Evolutionary conservation across 2,113 vertebrate genomes (phyloP).

Genomic region (Syngnathus scovelli): DNA sequence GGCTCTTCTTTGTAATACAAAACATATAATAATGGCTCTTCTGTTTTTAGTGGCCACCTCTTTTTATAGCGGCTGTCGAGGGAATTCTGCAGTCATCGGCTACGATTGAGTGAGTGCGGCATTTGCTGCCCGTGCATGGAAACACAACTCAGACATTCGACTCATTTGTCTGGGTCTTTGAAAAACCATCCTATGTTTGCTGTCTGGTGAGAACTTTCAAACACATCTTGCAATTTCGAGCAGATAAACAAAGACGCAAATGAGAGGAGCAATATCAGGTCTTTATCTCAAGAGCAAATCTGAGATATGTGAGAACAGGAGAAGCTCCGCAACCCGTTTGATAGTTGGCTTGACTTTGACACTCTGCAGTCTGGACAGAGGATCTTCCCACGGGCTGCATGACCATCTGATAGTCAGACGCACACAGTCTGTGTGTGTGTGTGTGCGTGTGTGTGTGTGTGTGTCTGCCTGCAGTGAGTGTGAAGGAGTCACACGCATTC

Average conservation of each 20-base stretch:
- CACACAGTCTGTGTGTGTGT: not conserved
- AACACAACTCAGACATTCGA: not conserved
- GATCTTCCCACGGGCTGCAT: constrained; percentile 62
- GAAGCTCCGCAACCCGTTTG: constrained; percentile 29
- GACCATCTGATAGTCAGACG: constrained; percentile 32
- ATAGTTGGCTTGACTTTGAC: constrained; percentile 49
- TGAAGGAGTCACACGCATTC: constrained; percentile 63
- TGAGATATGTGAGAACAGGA: not conserved
- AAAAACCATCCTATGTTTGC: not conserved
- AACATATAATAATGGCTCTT: not conserved
- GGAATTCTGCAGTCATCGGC: not conserved
- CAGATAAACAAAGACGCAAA: not conserved
- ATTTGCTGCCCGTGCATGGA: too few relatives aligned
- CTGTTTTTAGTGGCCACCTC: not conserved
- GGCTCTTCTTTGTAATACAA: not conserved
- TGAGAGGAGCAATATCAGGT: not conserved
- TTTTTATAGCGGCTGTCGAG: not conserved
- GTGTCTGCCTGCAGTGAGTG: constrained; percentile 29
- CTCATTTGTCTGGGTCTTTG: not conserved
- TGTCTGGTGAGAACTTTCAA: not conserved
- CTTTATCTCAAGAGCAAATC: not conserved
- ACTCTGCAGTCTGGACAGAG: constrained; percentile 37
- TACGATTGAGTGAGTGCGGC: not conserved
- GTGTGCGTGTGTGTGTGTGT: too few relatives aligned
- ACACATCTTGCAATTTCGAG: not conserved